Evolutionary conservation across 2,888 invertebrate genomes (phyloP), one percentile per base, ranked within the genome.

Genomic region (Therioaphis trifolii): DNA sequence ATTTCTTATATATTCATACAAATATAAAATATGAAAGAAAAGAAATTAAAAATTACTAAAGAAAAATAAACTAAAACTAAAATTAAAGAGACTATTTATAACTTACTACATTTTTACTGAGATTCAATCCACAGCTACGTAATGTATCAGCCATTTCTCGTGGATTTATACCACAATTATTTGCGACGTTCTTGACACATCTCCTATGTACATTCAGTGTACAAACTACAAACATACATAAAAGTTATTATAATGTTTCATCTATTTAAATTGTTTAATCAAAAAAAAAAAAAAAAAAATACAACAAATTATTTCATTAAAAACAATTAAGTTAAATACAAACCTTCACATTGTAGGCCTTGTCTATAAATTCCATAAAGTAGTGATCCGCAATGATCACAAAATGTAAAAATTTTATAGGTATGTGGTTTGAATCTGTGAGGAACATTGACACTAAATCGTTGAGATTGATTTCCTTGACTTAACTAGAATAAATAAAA

Each of bases 371-470:
- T 93, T 40, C 99, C 99, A 89, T 98, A 99, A 85, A 99, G 92
- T 89, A 99, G 92, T 85, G 98, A 98, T 87, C 99, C 99, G 90
- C 99, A 99, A 90, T 99, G 99, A 91, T 99, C 99, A 91, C 99
- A 99, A 91, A 99, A 99, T 46, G 99, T 99, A 90, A 98, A 98
- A 87, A 97, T 92, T 91, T 97, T 98, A 91, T 97, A 99, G 87
- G 93, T 98, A 91, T 99, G 99, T 88, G 98, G 95, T 87, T 94
- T 93, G 90, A 96, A 97, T 86, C 97, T 94, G 90, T 99, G 99
- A 87, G 99, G 99, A 88, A 99, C 93, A 91, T 99, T 99, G 88
- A 99, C 98, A 90, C 95, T 98, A 92, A 99, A 99, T 86, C 99
- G 92, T 88, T 91, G 91, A 85, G 91, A 90, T 88, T 92, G 92